Percentiles rank a stretch among this genome's conserved stretches.
These are phyloP conservation scores for Illadopsis cleaveri DNA, from an alignment of 2,113 vertebrate species.

Conservation along the genomic window DNA sequence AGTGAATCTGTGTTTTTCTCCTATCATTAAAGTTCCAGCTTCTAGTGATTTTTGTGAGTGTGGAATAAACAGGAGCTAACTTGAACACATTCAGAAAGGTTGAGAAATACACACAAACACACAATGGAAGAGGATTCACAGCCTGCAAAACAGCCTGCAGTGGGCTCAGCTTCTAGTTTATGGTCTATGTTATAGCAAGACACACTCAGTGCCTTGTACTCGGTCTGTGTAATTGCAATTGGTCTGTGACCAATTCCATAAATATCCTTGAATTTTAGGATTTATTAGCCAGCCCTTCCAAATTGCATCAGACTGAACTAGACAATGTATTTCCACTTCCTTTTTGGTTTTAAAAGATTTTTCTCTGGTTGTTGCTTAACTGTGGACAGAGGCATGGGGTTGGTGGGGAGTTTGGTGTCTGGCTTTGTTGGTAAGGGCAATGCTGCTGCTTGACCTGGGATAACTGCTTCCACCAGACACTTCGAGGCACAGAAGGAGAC, in stretches of 20 bases:
- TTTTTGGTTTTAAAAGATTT: constrained; percentile 55
- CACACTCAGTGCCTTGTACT: constrained; percentile 9
- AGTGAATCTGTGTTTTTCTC: not conserved
- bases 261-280: constrained; percentile 56
- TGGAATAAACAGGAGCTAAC: not conserved
- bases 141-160: constrained; percentile 49
- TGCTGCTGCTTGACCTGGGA: not conserved
- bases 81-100: not conserved
- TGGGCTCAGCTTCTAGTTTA: constrained; percentile 52
- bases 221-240: not conserved
- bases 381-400: not conserved
- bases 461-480: not conserved
- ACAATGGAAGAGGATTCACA: constrained; percentile 63
- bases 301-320: constrained; percentile 43
- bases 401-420: not conserved
- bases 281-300: constrained; percentile 45
- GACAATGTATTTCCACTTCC: constrained; percentile 41
- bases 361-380: constrained; percentile 15
- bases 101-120: not conserved
- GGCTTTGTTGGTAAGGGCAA: not conserved
- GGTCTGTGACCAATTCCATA: constrained; percentile 54
- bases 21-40: not conserved
- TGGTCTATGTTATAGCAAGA: constrained; percentile 52
- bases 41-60: not conserved
- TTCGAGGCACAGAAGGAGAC: not conserved